Evolutionary conservation across 1,140 invertebrate genomes (phyloP).

Genomic region (Aporrectodea caliginosa): DNA sequence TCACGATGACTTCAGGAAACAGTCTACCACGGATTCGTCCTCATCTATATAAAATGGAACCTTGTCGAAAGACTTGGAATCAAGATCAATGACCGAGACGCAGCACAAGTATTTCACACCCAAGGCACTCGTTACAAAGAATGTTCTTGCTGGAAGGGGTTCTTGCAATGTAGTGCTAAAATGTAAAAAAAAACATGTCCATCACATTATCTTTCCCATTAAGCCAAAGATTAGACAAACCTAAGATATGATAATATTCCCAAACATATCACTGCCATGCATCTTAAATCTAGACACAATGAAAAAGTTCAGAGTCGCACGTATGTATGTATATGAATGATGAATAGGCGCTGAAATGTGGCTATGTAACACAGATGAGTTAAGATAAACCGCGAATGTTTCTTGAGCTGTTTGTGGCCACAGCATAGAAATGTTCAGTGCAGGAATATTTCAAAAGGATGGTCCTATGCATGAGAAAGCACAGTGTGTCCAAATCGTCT

Average conservation of each 20-base stretch:
- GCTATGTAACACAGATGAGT: too few relatives aligned
- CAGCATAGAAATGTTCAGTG: too few relatives aligned
- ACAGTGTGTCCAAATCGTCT: too few relatives aligned
- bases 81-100: neutral
- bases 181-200: neutral
- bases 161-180: neutral
- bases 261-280: neutral
- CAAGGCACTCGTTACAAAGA: neutral
- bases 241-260: neutral
- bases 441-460: too few relatives aligned
- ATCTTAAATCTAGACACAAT: too few relatives aligned
- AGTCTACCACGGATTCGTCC: neutral
- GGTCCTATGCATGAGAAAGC: too few relatives aligned
- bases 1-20: neutral
- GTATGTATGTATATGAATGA: too few relatives aligned
- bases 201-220: neutral
- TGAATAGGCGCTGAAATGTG: too few relatives aligned
- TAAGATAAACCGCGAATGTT: too few relatives aligned
- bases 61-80: neutral
- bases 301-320: too few relatives aligned
- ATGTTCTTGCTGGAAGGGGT: neutral
- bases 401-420: too few relatives aligned
- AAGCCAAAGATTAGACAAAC: neutral
- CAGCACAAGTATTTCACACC: neutral
- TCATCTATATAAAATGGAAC: neutral